Conservation (phyloP, 2,888 invertebrate genomes). For the Adela reaumurella region DNA sequence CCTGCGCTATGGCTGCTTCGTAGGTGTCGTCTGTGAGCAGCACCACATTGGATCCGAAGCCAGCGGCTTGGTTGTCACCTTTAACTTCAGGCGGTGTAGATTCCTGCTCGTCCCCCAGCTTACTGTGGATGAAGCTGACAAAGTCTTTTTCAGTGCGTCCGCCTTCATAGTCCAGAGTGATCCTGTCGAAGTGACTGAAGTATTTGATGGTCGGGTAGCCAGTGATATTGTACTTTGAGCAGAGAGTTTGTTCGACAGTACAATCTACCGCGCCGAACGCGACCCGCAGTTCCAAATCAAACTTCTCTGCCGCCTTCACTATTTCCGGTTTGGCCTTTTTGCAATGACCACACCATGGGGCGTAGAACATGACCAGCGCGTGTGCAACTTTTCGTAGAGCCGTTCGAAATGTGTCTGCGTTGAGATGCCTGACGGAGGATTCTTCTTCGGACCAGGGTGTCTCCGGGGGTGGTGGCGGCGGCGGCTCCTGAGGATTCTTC, state of each 20-base stretch:
- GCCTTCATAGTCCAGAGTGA: constrained; percentile 65
- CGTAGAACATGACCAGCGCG: constrained; percentile 87
- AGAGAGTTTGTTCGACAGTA: constrained; percentile 59
- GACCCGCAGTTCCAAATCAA: constrained; percentile 74
- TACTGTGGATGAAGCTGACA: constrained; percentile 57
- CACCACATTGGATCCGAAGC: constrained; percentile 40
- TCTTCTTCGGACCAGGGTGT: constrained; percentile 75
- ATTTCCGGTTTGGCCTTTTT: constrained; percentile 81
- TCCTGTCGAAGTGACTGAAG: constrained; percentile 76
- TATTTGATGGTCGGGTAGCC: constrained; percentile 88
- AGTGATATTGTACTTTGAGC: constrained; percentile 66
- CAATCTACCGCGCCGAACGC: constrained; percentile 84
- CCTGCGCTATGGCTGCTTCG: constrained; percentile 51
- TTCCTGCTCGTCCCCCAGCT: constrained; percentile 21
- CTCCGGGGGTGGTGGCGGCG: constrained; percentile 79
- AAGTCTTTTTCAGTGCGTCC: constrained; percentile 70
- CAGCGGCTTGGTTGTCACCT: constrained; percentile 42
- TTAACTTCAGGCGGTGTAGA: constrained; percentile 17
- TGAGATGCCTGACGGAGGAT: constrained; percentile 73
- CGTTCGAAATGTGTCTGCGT: constrained; percentile 66
- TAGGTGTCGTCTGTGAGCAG: constrained; percentile 59
- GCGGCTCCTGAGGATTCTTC: constrained; percentile 79
- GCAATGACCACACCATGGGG: constrained; percentile 93
- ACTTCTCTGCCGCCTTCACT: constrained; percentile 67
- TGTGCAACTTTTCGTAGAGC: constrained; percentile 83